Conservation (phyloP, 1,140 invertebrate genomes). For the Caenorhabditis brenneri region DNA sequence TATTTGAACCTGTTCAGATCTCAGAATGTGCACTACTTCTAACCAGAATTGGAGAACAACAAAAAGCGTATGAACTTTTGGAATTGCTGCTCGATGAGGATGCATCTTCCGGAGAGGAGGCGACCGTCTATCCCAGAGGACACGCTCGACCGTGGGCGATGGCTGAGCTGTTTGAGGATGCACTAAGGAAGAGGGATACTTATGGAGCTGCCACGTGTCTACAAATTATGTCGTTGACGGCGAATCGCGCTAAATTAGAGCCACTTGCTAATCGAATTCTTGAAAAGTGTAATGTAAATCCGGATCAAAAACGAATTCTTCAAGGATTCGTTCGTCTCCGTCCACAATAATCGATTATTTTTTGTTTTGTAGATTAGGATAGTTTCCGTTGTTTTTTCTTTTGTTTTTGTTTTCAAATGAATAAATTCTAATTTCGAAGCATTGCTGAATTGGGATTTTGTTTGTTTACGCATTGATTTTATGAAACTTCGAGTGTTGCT, state of each 20-base stretch:
- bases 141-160: constrained; percentile 20
- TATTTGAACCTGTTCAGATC: not conserved
- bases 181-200: constrained; percentile 4
- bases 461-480: too few species aligned
- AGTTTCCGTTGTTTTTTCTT: not conserved
- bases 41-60: constrained; percentile 43
- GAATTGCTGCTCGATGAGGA: constrained; percentile 44
- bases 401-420: not conserved
- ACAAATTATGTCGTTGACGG: not conserved
- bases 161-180: constrained; percentile 41
- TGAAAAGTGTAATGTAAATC: constrained; percentile 12
- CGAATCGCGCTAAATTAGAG: not conserved
- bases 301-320: not conserved
- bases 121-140: constrained; percentile 29
- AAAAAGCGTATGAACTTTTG: constrained; percentile 39
- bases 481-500: too few species aligned
- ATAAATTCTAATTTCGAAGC: not conserved
- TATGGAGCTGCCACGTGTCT: constrained; percentile 40
- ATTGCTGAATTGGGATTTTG: constrained; percentile 48
- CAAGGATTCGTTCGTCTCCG: constrained; percentile 47
- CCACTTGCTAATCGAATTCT: constrained; percentile 28
- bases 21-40: constrained; percentile 50
- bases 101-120: not conserved
- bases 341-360: constrained; percentile 30
- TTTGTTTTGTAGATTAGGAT: constrained; percentile 11